Base-by-base conservation (phyloP, 2,113 vertebrate genomes). In the Copsychus sechellarum region DNA sequence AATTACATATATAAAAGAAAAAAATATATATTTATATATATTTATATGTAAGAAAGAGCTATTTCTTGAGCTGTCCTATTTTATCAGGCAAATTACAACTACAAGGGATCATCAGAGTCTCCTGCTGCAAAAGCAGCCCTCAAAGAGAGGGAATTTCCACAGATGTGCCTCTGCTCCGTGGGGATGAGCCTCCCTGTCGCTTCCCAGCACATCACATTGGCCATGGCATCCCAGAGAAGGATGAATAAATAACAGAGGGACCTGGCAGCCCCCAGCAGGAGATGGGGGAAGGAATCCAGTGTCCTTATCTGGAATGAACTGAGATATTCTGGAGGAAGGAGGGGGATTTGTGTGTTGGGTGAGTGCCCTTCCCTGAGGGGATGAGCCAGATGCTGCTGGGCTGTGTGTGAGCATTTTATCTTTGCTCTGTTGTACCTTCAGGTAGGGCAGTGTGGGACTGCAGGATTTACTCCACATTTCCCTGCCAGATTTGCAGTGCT, bases 61-160 rank as follows among this genome's bases (percentile, higher is more conserved):
- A 6, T 73, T 88, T 54, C 60, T 88, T 64, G 67, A 88, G 18
- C 77, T 74, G 31, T 78, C 40, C 56, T 47, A 47, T 81, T 90
- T 86, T 45, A 38, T 66, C 48, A 67, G 17, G 22, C 33, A 87
- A 81, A 15, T n/a, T 9, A 60, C 65, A 79, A 57, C 23, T 29
- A 18, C 9, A 61, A 85, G 65, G 74, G 54, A 56, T 72, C 24
- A 16, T 74, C 51, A 51, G 84, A 86, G 71, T 48, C 33, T 87
- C 34, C 34, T 36, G n/a, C 51, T 95, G 86, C 62, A n/a, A 43
- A 42, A 17, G 19, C 40, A 91, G 47, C 78, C 65, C 81, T 95
- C 89, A 61, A 57, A 84, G 93, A 48, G 81, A 88, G 45, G 73
- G 91, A 79, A 82, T 95, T 85, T 36, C 69, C 65, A 31, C n/a